Conservation (phyloP, 2,797 vertebrate genomes). For the Urocyon cinereoargenteus region DNA sequence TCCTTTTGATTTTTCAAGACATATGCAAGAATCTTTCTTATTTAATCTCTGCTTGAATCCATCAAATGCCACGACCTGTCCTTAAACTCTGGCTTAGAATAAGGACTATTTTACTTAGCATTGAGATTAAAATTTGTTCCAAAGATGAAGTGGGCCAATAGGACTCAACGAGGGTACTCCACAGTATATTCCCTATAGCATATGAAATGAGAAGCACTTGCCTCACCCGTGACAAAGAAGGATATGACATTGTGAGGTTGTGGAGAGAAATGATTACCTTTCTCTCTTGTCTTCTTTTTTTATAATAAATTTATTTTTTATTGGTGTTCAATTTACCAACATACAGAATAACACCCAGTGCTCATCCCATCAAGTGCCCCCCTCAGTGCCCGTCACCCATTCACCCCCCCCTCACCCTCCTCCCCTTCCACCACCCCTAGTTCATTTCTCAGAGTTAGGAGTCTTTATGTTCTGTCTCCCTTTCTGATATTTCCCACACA, state of each 20-base stretch:
- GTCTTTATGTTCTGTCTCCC: too few species aligned
- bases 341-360: too few species aligned
- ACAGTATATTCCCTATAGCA: not conserved
- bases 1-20: not conserved
- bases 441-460: too few species aligned
- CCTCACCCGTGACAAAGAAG: not conserved
- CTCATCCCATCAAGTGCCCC: too few species aligned
- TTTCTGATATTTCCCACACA: too few species aligned
- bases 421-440: too few species aligned
- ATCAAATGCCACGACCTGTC: not conserved
- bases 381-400: too few species aligned
- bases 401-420: too few species aligned
- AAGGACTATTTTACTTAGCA: not conserved
- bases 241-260: not conserved
- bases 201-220: constrained; percentile 42
- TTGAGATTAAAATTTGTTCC: constrained; percentile 27
- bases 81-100: constrained; percentile 55
- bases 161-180: not conserved
- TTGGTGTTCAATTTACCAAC: too few species aligned
- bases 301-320: too few species aligned
- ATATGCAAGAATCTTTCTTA: not conserved
- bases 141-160: not conserved
- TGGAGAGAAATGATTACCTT: not conserved
- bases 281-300: not conserved
- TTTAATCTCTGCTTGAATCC: constrained; percentile 10